Evolutionary conservation across 53 echinoderm and acorn worm genomes (phyloP), one percentile per base, ranked within the genome.

Genomic region (Paelopatides confundens): DNA sequence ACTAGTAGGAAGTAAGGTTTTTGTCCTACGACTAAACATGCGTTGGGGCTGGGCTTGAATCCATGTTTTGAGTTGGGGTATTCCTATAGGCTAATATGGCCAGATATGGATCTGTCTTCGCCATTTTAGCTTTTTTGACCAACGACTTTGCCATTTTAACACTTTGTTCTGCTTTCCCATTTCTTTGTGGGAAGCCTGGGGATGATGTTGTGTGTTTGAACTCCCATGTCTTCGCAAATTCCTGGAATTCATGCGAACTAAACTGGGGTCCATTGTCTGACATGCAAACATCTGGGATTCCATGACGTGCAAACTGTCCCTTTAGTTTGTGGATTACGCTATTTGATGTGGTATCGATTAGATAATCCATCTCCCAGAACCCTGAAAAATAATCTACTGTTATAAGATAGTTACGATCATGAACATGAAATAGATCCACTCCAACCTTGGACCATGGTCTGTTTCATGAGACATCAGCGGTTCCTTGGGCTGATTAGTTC

Each of bases 381-480:
- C 88, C 76, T 24, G 90, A 93, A 50, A 26, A 85, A 52, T 93
- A 90, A 23, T 93, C 90, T 0, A 90, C 93, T 33, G 87, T 90
- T 3, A 84, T 35, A 30, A 93, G 28, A 66, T 87, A 93, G 30
- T 90, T 34, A 33, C 48, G 23, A 24, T 77, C 81, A 66, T 53
- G 63, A 21, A 77, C 62, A 1, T 49, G 51, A 52, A 77, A 90
- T 17, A 87, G 23, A 49, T 93, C 92, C 10, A 64, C 87, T 30
- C 93, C 90, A n/a, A 90, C 35, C 27, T 78, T 87, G 10, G 36
- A 69, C 93, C 93, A 90, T 37, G 93, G 93, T 40, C 87, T 39
- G 10, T 58, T 30, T 87, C 87, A 77, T 90, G 90, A 4, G 65
- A 37, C 24, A 67, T 77, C 5, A 90, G 66, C 0, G 87, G 82